Base-by-base conservation (phyloP, 64 coral and sea anemone genomes). In the Stichodactyla mertensii region DNA sequence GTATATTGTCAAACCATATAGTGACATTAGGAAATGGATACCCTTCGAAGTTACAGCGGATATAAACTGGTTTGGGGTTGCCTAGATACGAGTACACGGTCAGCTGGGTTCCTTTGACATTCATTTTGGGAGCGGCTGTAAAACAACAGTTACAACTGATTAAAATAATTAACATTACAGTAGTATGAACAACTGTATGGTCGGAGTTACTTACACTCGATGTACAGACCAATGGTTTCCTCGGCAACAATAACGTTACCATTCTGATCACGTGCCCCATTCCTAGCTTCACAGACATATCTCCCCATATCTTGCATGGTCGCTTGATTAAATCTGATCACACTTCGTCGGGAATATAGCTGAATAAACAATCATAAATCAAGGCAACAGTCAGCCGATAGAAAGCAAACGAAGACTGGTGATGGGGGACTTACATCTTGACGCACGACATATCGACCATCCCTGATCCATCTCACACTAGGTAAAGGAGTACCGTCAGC, bases 231-330 rank as follows among this genome's bases (percentile, higher is more conserved):
- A 51, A 20, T 82, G 0, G 14, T 67, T 16, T 79, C 22, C 28
- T 45, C 77, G 0, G 4, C 77, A 7, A 91, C 85, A 77, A 91
- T 87, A 18, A 52, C n/a, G 13, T 87, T 80, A 54, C 85, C 90
- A n/a, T 91, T 22, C 7, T 54, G 22, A 45, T 91, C 90, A 22
- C 61, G 57, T 55, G 90, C 90, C 16, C 26, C 79, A 61, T 83
- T 91, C 13, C 53, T 55, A 26, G 90, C 85, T 18, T 91, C 90
- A 69, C 90, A 91, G 7, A n/a, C 79, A 52, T 87, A 91, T 23
- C 52, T 79, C 18, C 90, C 90, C 24, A 61, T 83, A 55, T 91
- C 90, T 4, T 36, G 11, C n/a, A 91, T 19, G 52, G 52, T 58
- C 54, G 84, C 80, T 14, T 82, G 60, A 71, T 6, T 13, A n/a